These are phyloP conservation scores for Verasper variegatus DNA, from an alignment of 2,113 vertebrate genomes.

Conservation along the genomic window DNA sequence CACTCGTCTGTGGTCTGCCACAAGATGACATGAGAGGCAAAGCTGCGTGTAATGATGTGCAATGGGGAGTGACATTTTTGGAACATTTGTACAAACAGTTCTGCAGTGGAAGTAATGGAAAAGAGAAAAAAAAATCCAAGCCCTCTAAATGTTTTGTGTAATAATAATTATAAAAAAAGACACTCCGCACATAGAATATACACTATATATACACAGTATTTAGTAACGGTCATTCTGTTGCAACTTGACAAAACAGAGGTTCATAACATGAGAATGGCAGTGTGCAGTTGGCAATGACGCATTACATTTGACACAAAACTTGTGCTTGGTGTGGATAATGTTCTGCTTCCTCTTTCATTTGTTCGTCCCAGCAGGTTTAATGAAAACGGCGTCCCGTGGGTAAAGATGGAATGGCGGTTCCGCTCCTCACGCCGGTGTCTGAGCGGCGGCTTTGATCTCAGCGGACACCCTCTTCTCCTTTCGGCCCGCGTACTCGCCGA, in stretches of 20 bases:
- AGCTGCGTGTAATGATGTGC: slow-evolving; percentile 37
- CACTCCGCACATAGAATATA: slow-evolving; percentile 73
- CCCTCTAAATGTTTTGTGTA: slow-evolving; percentile 56
- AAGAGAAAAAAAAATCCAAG: slow-evolving; percentile 40
- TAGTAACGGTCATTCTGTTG: slow-evolving; percentile 75
- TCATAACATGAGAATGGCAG: slow-evolving; percentile 74
- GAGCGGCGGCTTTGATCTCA: slow-evolving; percentile 90
- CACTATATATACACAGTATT: slow-evolving; percentile 79
- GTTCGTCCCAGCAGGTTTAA: slow-evolving; percentile 51
- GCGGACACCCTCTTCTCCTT: slow-evolving; percentile 91
- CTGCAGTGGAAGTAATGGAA: slow-evolving; percentile 53
- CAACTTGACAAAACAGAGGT: slow-evolving; percentile 69
- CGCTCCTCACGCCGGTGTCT: slow-evolving; percentile 78
- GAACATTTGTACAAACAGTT: slow-evolving; percentile 54
- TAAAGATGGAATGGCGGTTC: slow-evolving; percentile 21
- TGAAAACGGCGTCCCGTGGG: slow-evolving; percentile 51
- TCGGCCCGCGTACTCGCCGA: slow-evolving; percentile 91
- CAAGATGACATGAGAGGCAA: slow-evolving; percentile 44
- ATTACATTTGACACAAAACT: slow-evolving; percentile 70
- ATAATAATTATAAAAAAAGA: slow-evolving; percentile 77
- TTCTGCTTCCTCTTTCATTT: slow-evolving; percentile 54
- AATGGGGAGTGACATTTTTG: slow-evolving; percentile 27
- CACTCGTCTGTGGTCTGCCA: slow-evolving; percentile 32
- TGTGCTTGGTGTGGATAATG: slow-evolving; percentile 66
- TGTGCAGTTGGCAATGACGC: slow-evolving; percentile 74